Evolutionary conservation across 2,797 vertebrate genomes (phyloP), one percentile per base, ranked within the genome.

Genomic region (Oceanodroma leucorhoa): DNA sequence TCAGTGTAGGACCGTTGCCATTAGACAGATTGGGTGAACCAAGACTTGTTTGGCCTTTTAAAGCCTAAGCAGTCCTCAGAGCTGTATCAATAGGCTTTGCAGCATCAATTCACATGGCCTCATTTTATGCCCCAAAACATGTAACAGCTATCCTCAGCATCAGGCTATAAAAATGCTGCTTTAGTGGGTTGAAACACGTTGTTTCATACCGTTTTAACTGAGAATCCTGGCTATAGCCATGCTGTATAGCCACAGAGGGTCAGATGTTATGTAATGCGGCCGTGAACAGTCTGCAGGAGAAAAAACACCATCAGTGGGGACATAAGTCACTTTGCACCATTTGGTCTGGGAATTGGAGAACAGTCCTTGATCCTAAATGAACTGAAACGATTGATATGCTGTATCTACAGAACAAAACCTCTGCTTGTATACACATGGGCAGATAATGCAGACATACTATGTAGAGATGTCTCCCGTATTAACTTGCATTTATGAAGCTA

Each of bases 311-410:
- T 24, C 36, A 2, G 18, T 14, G 41, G 67, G 77, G 53, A 86
- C 64, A 26, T 93, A 73, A 93, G 65, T 95, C 95, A 90, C 90
- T 66, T 29, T 2, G 53, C 51, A 65, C 29, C 17, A 3, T 41
- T 78, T 27, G 73, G 87, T 24, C 77, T 88, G 83, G 46, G 61
- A 86, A 58, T 45, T 5, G 3, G 38, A 91, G 78, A 76, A 14
- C 46, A 83, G 93, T 70, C 93, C 87, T 93, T 92, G 94, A 82
- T 89, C 93, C 84, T 53, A 18, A 27, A 50, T 48, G 83, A 91
- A 76, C 75, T 14, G 6, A 36, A 46, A 85, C 13, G 15, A 92
- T 51, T 92, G 92, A 93, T 91, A 91, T 27, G 84, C 83, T 91
- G 34, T 8, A 64, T 15, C 75, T 60, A 61, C 3, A 1, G 62